A percentile compares a stretch with the other conserved stretches of the same genome.
Conservation (phyloP, 2,888 invertebrate species). For the Entomobrya multifasciata region DNA sequence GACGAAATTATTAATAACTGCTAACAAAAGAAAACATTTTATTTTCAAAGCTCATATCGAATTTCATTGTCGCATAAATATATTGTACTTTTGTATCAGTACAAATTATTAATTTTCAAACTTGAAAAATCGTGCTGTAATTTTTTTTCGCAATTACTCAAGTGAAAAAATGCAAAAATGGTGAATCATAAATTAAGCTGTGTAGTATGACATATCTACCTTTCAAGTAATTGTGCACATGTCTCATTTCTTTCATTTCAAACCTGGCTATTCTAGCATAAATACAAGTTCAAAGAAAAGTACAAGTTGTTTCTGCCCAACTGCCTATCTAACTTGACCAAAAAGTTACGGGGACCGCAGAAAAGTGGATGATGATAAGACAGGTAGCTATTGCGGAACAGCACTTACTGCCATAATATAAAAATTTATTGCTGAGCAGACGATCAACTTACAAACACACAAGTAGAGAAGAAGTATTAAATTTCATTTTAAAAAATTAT, state of each 20-base stretch:
- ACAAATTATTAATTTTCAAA: too few relatives aligned
- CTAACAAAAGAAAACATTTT: background rate
- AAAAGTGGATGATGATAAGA: slow-evolving; percentile 56
- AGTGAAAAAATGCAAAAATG: slow-evolving; percentile 13
- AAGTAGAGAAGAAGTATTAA: slow-evolving; percentile 54
- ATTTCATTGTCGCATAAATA: slow-evolving; percentile 15
- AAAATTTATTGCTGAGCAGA: slow-evolving; percentile 71
- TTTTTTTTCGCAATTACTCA: background rate
- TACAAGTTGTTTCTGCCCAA: slow-evolving; percentile 11
- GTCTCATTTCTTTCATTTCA: background rate
- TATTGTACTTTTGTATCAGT: background rate
- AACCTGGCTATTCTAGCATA: too few relatives aligned
- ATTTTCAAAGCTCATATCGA: slow-evolving; percentile 3
- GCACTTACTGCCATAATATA: slow-evolving; percentile 57
- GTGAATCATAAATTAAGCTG: slow-evolving; percentile 27
- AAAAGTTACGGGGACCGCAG: slow-evolving; percentile 23
- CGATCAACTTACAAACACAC: slow-evolving; percentile 55
- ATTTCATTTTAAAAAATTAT: slow-evolving; percentile 60
- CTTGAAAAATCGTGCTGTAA: too few relatives aligned
- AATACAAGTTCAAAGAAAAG: too few relatives aligned
- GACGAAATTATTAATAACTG: background rate
- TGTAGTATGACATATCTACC: slow-evolving; percentile 27
- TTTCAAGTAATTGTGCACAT: slow-evolving; percentile 23
- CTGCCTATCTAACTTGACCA: slow-evolving; percentile 18
- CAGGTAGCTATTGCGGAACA: slow-evolving; percentile 67